Percentiles rank a stretch among this genome's conserved stretches.
Evolutionary conservation across 2,113 vertebrate species (phyloP).

Genomic region (Hucho hucho): DNA sequence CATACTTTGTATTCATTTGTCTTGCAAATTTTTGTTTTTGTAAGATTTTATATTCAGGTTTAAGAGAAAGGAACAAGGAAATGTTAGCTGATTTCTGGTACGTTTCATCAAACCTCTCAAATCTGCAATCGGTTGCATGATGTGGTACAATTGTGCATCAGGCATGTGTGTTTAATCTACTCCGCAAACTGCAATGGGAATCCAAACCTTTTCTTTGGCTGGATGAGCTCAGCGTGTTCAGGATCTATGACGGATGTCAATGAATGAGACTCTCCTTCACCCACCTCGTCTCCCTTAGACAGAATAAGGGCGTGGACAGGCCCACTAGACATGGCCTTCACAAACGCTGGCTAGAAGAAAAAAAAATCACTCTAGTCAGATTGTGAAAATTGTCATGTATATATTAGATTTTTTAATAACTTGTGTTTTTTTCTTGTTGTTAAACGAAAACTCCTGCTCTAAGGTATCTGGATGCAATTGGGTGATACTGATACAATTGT

Average conservation of each 20-base stretch:
- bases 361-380: background rate
- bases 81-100: background rate
- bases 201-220: constrained; percentile 4
- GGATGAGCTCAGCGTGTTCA: constrained; percentile 8
- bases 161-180: background rate
- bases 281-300: background rate
- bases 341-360: background rate
- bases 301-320: constrained; percentile 12
- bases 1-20: background rate
- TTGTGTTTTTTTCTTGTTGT: no score
- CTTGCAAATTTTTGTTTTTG: no score
- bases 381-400: background rate
- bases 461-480: background rate
- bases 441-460: no score
- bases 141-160: background rate
- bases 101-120: no score
- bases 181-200: background rate
- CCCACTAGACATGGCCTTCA: constrained; percentile 15
- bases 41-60: background rate
- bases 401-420: background rate
- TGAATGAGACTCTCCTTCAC: background rate
- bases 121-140: no score
- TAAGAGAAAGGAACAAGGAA: background rate
- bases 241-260: constrained; percentile 7
- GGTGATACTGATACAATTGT: background rate